Evolutionary conservation across 1,140 invertebrate species (phyloP).

Genomic region (Euura lappo): DNA sequence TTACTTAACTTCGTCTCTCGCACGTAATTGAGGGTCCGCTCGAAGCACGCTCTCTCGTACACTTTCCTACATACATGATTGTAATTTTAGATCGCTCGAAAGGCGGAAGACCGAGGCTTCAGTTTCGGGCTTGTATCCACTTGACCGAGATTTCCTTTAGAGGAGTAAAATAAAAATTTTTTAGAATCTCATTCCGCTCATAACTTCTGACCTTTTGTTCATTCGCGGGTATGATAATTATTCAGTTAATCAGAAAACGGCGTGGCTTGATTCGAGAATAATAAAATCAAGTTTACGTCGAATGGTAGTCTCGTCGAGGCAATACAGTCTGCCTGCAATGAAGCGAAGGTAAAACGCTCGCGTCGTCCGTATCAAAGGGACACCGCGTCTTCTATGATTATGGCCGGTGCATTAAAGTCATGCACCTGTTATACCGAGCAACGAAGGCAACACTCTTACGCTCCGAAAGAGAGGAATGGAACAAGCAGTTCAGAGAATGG

Average conservation of each 20-base stretch:
- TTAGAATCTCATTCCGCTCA: too few species aligned
- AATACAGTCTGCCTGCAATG: neutral
- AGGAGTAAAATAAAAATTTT: too few species aligned
- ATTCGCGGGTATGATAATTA: too few species aligned
- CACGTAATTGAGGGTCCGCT: neutral
- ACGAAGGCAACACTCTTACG: neutral
- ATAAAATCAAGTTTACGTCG: too few species aligned
- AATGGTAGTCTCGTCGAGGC: too few species aligned
- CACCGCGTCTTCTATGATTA: conserved; percentile 4
- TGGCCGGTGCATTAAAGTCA: conserved; percentile 6
- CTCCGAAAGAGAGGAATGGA: neutral
- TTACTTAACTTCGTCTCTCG: neutral
- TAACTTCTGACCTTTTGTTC: too few species aligned
- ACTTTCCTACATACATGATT: neutral
- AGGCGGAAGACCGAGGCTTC: neutral
- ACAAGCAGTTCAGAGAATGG: neutral
- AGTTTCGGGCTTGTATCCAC: too few species aligned
- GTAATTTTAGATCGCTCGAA: conserved; percentile 1
- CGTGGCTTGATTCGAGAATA: too few species aligned
- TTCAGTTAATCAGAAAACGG: too few species aligned
- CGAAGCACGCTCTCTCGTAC: neutral
- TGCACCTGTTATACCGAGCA: conserved; percentile 3
- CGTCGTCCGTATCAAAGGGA: neutral
- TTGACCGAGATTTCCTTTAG: too few species aligned
- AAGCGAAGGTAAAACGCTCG: neutral